A percentile compares a stretch with the other conserved stretches of the same genome.
These are phyloP conservation scores for Aplysia californica DNA, from an alignment of 1,140 invertebrate genomes.

Conservation along the genomic window DNA sequence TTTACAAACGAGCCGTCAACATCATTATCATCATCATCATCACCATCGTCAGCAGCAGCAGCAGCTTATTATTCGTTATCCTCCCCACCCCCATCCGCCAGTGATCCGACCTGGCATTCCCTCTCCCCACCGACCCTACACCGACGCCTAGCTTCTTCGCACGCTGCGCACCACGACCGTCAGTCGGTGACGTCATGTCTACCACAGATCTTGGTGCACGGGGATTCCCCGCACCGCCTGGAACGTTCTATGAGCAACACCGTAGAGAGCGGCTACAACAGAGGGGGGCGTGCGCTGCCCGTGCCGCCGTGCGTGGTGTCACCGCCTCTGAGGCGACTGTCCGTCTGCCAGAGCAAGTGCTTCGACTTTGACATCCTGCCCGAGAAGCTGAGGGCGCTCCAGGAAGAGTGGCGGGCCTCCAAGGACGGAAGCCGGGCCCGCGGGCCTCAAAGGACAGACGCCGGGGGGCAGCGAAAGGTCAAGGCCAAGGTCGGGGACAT, in stretches of 20 bases:
- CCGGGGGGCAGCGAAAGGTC: background rate
- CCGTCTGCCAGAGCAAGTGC: background rate
- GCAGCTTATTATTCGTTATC: background rate
- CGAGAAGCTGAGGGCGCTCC: constrained; percentile 14
- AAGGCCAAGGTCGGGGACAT: background rate
- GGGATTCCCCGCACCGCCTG: constrained; percentile 25
- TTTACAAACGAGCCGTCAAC: background rate
- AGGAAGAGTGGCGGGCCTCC: constrained; percentile 8
- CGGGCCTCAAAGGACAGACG: background rate
- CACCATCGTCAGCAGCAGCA: background rate
- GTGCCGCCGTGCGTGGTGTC: background rate
- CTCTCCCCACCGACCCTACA: background rate
- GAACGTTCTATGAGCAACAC: constrained; percentile 19
- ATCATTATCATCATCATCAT: background rate
- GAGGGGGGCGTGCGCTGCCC: background rate
- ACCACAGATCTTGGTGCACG: constrained; percentile 3
- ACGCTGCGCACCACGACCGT: too few species aligned
- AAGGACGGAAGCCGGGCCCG: background rate
- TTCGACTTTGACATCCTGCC: constrained; percentile 26
- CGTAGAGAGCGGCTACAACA: background rate
- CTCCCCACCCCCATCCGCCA: background rate
- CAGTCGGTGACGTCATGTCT: too few species aligned
- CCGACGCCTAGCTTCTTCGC: too few species aligned
- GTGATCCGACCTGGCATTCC: background rate
- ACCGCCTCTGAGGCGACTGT: background rate